Conservation (phyloP, 2,888 invertebrate genomes). For the Calephelis perditalis region DNA sequence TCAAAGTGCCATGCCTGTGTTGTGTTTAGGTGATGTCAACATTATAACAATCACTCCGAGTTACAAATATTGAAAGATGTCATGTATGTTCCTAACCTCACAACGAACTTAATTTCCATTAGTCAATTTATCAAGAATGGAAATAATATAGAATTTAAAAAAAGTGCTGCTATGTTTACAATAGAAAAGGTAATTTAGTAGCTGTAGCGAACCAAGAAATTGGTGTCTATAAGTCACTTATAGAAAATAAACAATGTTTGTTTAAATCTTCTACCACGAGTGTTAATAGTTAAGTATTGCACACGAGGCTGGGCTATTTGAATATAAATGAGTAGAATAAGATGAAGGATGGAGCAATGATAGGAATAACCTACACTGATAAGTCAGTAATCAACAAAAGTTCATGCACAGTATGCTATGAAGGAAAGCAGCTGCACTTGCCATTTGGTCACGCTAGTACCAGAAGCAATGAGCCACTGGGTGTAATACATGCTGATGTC, state of each 20-base stretch:
- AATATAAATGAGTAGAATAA: background rate
- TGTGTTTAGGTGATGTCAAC: slow-evolving; percentile 20
- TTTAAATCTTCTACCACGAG: background rate
- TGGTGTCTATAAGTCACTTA: background rate
- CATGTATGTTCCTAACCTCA: background rate
- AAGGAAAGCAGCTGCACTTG: background rate
- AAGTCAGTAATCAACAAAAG: background rate
- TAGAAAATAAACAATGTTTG: background rate
- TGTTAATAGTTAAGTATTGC: background rate
- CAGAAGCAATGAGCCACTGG: slow-evolving; percentile 18
- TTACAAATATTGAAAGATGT: background rate
- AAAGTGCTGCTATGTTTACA: background rate
- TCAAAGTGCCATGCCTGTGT: slow-evolving; percentile 21
- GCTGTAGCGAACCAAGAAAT: background rate
- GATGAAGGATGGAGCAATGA: background rate
- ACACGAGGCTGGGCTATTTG: background rate
- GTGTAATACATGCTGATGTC: no score
- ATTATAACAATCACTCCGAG: slow-evolving; percentile 12
- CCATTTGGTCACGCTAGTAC: background rate
- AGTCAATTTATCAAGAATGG: slow-evolving; percentile 11
- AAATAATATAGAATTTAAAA: background rate
- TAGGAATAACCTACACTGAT: background rate
- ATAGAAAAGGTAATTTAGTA: background rate
- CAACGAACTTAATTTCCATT: slow-evolving; percentile 1
- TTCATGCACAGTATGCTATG: background rate